Conservation (phyloP, 2,113 vertebrate species). For the Marmota monax region DNA sequence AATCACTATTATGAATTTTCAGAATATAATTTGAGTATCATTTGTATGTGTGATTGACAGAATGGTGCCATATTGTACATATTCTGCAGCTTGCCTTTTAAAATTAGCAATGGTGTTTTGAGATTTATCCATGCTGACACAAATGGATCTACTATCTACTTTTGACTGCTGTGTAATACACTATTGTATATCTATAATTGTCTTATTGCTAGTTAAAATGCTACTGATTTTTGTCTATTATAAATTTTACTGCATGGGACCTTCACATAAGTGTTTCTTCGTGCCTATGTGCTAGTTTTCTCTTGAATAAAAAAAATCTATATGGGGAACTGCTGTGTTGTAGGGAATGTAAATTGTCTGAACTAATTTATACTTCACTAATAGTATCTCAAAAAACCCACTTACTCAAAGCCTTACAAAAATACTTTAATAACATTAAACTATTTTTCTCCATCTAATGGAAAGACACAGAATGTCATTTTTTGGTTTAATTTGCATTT, state of each 20-base stretch:
- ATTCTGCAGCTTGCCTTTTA: not conserved
- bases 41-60: not conserved
- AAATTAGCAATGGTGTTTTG: not conserved
- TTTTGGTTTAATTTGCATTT: conserved; percentile 40
- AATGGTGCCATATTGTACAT: not conserved
- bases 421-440: not conserved
- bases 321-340: not conserved
- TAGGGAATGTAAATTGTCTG: not conserved
- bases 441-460: not conserved
- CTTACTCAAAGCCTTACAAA: not conserved
- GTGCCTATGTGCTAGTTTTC: not conserved
- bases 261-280: not conserved
- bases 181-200: not conserved
- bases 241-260: not conserved
- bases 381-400: not conserved
- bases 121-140: not conserved
- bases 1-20: not conserved
- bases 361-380: not conserved
- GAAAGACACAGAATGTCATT: not conserved
- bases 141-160: not conserved
- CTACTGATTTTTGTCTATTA: not conserved
- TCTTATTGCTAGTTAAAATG: not conserved
- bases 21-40: not conserved
- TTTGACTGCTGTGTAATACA: not conserved
- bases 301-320: not conserved